A percentile compares a stretch with the other conserved stretches of the same genome.
Conservation (phyloP, 2,113 vertebrate genomes). For the Tyto alba region DNA sequence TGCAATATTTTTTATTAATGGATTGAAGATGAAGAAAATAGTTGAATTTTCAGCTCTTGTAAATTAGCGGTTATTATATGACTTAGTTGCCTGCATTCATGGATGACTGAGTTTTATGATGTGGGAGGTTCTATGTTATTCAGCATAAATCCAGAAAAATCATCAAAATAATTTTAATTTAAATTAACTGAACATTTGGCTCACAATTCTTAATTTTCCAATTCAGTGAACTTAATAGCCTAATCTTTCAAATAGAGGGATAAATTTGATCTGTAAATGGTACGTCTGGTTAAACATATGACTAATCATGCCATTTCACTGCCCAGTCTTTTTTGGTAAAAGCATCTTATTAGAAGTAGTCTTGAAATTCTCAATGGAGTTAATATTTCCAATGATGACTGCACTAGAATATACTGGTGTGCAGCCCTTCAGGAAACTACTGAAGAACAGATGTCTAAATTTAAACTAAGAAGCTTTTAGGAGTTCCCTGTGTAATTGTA, state of each 20-base stretch:
- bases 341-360: neutral
- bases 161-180: neutral
- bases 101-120: neutral
- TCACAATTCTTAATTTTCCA: constrained; percentile 13
- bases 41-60: neutral
- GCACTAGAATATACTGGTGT: neutral
- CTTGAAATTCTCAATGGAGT: neutral
- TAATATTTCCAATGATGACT: neutral
- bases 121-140: neutral
- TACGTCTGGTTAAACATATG: neutral
- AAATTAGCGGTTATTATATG: neutral
- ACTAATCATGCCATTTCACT: neutral
- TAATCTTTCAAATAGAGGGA: neutral
- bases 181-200: neutral
- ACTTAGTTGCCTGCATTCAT: neutral
- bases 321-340: neutral
- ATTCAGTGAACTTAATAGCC: neutral
- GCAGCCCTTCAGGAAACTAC: neutral
- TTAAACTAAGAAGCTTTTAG: neutral
- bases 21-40: neutral
- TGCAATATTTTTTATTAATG: neutral
- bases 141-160: neutral
- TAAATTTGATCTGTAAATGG: neutral
- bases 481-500: neutral
- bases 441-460: neutral